A percentile compares a stretch with the other conserved stretches of the same genome.
phyloP scores from a whole-genome alignment of 2,113 vertebrate species.

The Glaucidium brasilianum region DNA sequence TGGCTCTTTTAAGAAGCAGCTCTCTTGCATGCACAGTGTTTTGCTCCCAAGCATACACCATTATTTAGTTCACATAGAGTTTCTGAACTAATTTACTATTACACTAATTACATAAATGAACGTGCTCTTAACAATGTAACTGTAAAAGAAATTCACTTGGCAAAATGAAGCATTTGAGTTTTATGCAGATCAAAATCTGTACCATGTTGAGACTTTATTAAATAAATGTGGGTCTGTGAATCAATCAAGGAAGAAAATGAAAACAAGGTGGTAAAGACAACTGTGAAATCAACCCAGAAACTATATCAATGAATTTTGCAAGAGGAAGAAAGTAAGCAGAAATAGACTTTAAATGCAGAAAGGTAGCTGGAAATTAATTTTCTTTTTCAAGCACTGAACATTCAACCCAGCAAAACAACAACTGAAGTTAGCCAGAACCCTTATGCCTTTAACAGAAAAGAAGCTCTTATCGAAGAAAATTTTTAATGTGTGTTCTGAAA shows the following conservation, averaged over 20 bases:
- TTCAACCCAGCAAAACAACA: not conserved
- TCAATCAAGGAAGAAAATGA: not conserved
- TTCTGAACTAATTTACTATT: not conserved
- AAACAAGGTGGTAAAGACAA: not conserved
- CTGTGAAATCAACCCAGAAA: not conserved
- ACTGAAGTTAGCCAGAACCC: not conserved
- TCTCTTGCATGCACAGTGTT: not conserved
- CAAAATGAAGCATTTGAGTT: not conserved
- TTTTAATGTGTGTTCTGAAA: not conserved
- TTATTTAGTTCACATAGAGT: not conserved
- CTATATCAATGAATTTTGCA: not conserved
- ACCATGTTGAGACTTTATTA: not conserved
- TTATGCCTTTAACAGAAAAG: not conserved
- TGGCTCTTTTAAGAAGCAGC: not conserved
- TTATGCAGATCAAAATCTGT: not conserved
- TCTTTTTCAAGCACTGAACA: not conserved
- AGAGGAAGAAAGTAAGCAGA: not conserved
- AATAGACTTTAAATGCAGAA: not conserved
- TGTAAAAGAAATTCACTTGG: not conserved
- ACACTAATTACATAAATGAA: not conserved
- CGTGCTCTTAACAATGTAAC: not conserved
- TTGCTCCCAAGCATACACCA: not conserved
- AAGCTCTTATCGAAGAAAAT: not conserved
- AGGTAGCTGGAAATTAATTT: not conserved
- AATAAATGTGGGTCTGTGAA: not conserved